A percentile compares a stretch with the other conserved stretches of the same genome.
These are phyloP conservation scores for Piscicola geometra DNA, from an alignment of 2,888 invertebrate genomes.

Conservation along the genomic window DNA sequence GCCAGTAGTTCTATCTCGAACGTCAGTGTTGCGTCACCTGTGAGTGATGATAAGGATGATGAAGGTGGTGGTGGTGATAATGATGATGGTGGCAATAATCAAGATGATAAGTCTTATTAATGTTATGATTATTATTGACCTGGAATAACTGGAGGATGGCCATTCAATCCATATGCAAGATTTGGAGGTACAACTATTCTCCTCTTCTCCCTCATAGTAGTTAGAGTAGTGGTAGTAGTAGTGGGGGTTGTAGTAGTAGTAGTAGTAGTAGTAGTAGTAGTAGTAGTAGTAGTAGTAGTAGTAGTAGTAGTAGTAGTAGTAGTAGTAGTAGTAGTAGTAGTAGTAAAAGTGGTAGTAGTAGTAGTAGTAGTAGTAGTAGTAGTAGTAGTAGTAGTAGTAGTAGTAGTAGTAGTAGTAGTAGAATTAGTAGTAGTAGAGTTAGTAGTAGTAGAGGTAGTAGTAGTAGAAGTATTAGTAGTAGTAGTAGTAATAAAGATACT, in stretches of 20 bases:
- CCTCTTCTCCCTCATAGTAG: constrained; percentile 19
- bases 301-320: constrained; percentile 10
- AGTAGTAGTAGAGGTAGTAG: too few relatives aligned
- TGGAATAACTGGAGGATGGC: constrained; percentile 32
- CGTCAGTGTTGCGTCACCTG: constrained; percentile 33
- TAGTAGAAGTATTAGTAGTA: too few relatives aligned
- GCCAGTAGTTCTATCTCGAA: constrained; percentile 31
- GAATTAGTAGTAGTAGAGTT: neutral
- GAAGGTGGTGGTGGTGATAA: neutral
- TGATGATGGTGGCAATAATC: neutral
- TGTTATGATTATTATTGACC: neutral
- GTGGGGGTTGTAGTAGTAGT: too few relatives aligned
- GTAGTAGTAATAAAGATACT: too few relatives aligned
- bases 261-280: constrained; percentile 37
- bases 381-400: constrained; percentile 16
- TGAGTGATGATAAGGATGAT: neutral
- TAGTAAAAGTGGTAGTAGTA: constrained; percentile 15
- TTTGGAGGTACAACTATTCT: constrained; percentile 30
- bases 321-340: constrained; percentile 13
- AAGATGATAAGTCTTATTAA: neutral
- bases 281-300: constrained; percentile 36
- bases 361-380: constrained; percentile 18
- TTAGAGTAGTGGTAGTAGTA: constrained; percentile 9
- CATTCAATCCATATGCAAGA: constrained; percentile 27
- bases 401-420: constrained; percentile 18